Base-by-base conservation (phyloP, 2,797 vertebrate genomes). In the Periparus ater region DNA sequence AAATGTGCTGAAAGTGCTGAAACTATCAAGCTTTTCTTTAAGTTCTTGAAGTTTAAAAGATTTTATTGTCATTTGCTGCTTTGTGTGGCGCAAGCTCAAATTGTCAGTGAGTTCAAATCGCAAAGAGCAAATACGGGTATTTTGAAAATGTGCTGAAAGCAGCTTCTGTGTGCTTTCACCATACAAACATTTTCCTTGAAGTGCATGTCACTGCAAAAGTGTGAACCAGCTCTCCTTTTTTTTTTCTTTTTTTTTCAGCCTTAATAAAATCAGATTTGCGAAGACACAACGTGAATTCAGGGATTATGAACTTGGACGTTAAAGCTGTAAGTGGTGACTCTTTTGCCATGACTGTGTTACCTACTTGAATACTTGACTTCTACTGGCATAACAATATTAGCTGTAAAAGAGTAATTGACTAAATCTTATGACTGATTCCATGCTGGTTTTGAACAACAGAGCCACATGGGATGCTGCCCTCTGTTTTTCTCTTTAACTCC, bases 241-340 rank as follows among this genome's bases (percentile, higher is more conserved):
- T 45, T 40, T 42, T 21, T 6, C 6, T 7, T 78, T 5, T 85
- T 47, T 96, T 18, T 97, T 72, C 98, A 99, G 99, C 98, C 54
- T 98, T 99, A 94, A 99, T 99, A 96, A 99, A 99, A 96, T 99
- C 99, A 17, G 99, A 99, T 71, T 97, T 99, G 95, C 98, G 98
- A 97, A 98, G 99, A 96, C 98, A 99, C 95, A 99, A 98, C 30
- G 95, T 99, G 86, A 99, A 99, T 97, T 96, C 97, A 65, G 97
- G 98, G 70, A 97, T 97, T 50, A 78, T 93, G 32, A 97, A 93
- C 71, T 97, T 96, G 50, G 96, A 97, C 20, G 55, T 98, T 71
- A 98, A 98, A 96, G 96, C 97, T 42, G 99, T 99, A 96, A 98
- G 99, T 98, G 47, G 14, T 55, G 58, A 91, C 76, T 87, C 60